Percentiles rank a stretch among this genome's conserved stretches.
phyloP scores from a whole-genome alignment of 2,797 vertebrate species.

The Odontamblyopus lacepedii region DNA sequence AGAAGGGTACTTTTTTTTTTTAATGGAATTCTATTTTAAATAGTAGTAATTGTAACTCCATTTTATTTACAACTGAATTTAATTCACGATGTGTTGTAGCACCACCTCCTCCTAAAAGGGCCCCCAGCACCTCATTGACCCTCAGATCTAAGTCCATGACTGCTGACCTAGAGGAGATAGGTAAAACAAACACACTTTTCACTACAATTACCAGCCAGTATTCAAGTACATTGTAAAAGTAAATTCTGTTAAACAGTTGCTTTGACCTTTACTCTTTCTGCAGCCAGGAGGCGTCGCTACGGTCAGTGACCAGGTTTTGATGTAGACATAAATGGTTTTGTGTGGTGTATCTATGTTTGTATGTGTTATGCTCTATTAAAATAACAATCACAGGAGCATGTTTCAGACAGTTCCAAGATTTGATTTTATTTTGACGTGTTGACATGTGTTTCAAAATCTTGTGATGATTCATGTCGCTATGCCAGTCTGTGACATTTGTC shows the following conservation, averaged over 20 bases:
- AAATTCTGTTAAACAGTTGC: conserved; percentile 11
- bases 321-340: not conserved
- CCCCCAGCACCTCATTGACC: conserved; percentile 94
- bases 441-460: not conserved
- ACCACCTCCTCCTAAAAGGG: conserved; percentile 94
- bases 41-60: not conserved
- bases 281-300: conserved; percentile 72
- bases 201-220: not conserved
- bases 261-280: conserved; percentile 62
- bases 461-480: not conserved
- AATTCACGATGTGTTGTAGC: conserved; percentile 75
- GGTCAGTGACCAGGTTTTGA: conserved; percentile 60
- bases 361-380: not conserved
- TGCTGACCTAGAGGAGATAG: conserved; percentile 91
- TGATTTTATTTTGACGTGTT: no score
- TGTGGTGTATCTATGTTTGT: conserved; percentile 4
- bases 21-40: not conserved
- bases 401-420: not conserved
- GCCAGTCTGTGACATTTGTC: not conserved
- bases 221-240: not conserved
- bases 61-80: not conserved
- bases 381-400: not conserved
- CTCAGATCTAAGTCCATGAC: conserved; percentile 99
- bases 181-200: conserved; percentile 57
- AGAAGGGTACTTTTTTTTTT: conserved; percentile 81